A percentile compares a stretch with the other conserved stretches of the same genome.
phyloP scores from a whole-genome alignment of 2,797 vertebrate genomes.

The Dipus sagitta region DNA sequence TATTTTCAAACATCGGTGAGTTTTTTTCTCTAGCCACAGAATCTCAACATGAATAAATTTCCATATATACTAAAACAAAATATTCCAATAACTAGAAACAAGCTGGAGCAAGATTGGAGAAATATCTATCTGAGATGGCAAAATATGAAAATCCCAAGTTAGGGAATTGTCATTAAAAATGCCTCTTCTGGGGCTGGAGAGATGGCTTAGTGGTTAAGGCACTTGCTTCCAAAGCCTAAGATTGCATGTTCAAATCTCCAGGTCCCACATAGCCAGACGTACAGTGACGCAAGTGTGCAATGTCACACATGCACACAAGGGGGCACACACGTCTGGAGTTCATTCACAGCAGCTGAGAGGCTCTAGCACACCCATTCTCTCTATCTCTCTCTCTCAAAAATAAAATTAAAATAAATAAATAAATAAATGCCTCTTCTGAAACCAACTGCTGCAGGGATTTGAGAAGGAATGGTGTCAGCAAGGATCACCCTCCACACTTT shows the following conservation, averaged over 20 bases:
- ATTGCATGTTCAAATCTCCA: too few relatives aligned
- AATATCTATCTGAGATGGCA: background rate
- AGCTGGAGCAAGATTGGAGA: background rate
- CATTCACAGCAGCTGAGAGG: too few relatives aligned
- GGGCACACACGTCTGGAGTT: too few relatives aligned
- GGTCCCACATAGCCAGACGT: too few relatives aligned
- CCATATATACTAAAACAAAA: background rate
- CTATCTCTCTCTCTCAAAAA: too few relatives aligned
- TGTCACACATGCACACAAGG: too few relatives aligned
- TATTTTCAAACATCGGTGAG: background rate
- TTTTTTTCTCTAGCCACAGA: constrained; percentile 61
- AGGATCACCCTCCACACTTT: rapidly evolving
- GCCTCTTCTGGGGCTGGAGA: background rate
- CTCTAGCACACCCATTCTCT: too few relatives aligned
- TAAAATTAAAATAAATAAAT: too few relatives aligned
- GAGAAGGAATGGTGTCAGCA: background rate
- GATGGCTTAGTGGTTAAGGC: too few relatives aligned
- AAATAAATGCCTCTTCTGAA: background rate
- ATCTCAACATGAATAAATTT: constrained; percentile 33
- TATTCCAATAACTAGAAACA: constrained; percentile 1
- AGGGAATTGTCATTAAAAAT: background rate
- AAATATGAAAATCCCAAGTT: background rate
- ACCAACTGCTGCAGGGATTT: background rate
- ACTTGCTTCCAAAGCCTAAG: too few relatives aligned
- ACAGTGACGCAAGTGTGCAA: too few relatives aligned